These are phyloP conservation scores for Drosophila antonietae DNA, from an alignment of 2,888 invertebrate species.

Conservation along the genomic window DNA sequence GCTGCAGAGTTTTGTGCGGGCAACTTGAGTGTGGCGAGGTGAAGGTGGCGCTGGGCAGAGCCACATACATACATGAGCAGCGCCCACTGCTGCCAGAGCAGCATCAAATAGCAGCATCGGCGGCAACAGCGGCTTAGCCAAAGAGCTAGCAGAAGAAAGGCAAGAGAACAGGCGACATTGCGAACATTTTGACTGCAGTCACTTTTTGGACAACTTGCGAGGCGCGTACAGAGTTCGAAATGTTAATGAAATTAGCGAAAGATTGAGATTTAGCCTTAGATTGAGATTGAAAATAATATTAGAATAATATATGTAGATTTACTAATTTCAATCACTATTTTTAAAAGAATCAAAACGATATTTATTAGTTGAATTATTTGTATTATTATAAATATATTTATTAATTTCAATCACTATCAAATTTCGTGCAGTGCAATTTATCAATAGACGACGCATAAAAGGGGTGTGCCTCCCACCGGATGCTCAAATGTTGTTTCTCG, in stretches of 20 bases:
- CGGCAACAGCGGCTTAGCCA: conserved; percentile 55
- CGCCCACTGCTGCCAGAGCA: conserved; percentile 18
- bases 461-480: conserved; percentile 45
- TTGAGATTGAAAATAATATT: background rate
- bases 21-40: no score
- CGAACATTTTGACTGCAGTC: conserved; percentile 57
- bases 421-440: conserved; percentile 65
- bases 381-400: background rate
- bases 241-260: background rate
- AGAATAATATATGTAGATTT: no score
- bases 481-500: conserved; percentile 63
- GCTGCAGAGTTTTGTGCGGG: conserved; percentile 31
- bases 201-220: conserved; percentile 3
- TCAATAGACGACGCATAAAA: conserved; percentile 70
- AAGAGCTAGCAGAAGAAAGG: conserved; percentile 64
- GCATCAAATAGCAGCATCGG: conserved; percentile 55
- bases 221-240: conserved; percentile 33
- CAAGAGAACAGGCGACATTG: conserved; percentile 57
- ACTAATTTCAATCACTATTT: no score
- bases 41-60: conserved; percentile 6
- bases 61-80: conserved; percentile 20
- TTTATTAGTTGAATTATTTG: background rate
- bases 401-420: background rate
- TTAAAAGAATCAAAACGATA: background rate
- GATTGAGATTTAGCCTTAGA: no score